Evolutionary conservation across 2,888 invertebrate species (phyloP), one percentile per base, ranked within the genome.

Genomic region (Phlogophora meticulosa): DNA sequence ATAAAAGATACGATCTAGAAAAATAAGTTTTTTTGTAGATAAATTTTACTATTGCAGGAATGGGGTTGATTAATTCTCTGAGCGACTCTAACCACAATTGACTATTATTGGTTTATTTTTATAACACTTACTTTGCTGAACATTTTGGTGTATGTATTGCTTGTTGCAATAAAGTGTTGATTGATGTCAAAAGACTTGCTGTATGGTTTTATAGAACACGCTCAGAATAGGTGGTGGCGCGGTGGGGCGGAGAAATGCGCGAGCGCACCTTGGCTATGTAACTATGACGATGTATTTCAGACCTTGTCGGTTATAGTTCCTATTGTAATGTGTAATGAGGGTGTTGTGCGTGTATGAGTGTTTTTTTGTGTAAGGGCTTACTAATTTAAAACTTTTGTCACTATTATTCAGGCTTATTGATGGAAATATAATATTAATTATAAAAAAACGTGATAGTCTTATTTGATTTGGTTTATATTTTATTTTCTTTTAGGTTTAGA

Each of bases 1-100:
- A n/a, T n/a, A n/a, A 96, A 83, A 67, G 92, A 88, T 76, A 95
- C 72, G 75, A 94, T 92, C 96, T 96, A 85, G 3, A 34, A 80
- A 51, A 86, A 77, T 7, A 9, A n/a, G 1, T n/a, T n/a, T 57
- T 2, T 43, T 7, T 10, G 17, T 71, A 11, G 58, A 17, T 65
- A 34, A 10, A n/a, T 3, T 34, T 3, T 0, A 1, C 13, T n/a
- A 1, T 20, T 17, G 4, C 4, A 11, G 13, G 24, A 17, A 13
- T n/a, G 13, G 7, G 2, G 7, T 7, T 28, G 28, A 57, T 4
- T 24, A 0, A 32, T 15, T 7, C 1, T 45, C 9, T 28, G 13
- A 28, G 20, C 20, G 4, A 32, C 13, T 32, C 11, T 0, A n/a
- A n/a, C n/a, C n/a, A n/a, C n/a, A n/a, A n/a, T n/a, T n/a, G n/a